Evolutionary conservation across 2,113 vertebrate species (phyloP).

Genomic region (Canis aureus): DNA sequence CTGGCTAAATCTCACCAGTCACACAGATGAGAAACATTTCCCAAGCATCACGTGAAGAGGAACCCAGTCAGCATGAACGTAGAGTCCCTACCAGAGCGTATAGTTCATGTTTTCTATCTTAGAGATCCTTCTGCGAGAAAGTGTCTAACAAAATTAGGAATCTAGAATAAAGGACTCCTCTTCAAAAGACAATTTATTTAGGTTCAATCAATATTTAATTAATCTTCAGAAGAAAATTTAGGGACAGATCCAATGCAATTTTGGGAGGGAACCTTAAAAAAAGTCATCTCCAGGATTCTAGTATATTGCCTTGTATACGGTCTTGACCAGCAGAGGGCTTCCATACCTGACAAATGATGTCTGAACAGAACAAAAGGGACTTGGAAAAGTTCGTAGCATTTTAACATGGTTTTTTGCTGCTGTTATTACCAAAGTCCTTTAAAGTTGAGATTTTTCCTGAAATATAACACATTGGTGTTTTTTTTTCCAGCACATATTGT

Average conservation of each 20-base stretch:
- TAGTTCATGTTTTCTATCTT: accelerated
- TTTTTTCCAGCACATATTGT: neutral
- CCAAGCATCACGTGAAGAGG: neutral
- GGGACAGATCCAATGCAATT: neutral
- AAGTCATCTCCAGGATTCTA: neutral
- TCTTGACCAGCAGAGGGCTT: conserved; percentile 90
- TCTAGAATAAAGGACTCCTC: neutral
- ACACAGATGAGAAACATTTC: neutral
- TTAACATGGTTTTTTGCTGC: neutral
- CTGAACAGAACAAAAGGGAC: neutral
- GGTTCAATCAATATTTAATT: conserved; percentile 4
- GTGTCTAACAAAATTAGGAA: neutral
- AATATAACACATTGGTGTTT: neutral
- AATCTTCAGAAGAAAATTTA: conserved; percentile 35
- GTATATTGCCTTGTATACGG: conserved; percentile 66
- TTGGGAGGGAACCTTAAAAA: neutral
- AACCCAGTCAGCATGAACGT: accelerated
- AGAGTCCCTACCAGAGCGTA: accelerated
- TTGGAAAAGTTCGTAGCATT: neutral
- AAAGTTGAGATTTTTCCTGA: conserved; percentile 36
- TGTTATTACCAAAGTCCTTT: neutral
- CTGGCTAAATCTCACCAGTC: neutral
- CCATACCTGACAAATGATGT: conserved; percentile 85
- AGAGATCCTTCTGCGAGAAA: neutral
- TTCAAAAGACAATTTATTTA: neutral